Conservation (phyloP, 2,113 vertebrate genomes). For the Nibea coibor region DNA sequence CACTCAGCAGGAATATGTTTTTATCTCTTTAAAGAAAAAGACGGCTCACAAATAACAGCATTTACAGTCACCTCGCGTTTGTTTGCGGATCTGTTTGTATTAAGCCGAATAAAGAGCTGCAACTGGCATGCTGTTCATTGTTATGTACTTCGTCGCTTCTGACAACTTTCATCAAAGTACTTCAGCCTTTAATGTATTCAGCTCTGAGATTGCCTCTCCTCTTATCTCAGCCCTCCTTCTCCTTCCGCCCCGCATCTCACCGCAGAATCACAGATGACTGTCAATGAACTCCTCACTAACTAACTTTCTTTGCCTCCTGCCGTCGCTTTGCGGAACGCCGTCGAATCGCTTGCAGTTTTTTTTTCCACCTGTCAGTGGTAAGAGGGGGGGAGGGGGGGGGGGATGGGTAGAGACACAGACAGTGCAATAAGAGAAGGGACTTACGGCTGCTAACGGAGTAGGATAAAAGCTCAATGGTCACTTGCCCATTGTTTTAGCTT, state of each 20-base stretch:
- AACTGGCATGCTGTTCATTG: slow-evolving; percentile 43
- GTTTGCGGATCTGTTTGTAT: slow-evolving; percentile 38
- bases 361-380: slow-evolving; percentile 14
- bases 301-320: slow-evolving; percentile 57
- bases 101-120: slow-evolving; percentile 50
- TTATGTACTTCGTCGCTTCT: slow-evolving; percentile 62
- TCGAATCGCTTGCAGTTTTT: slow-evolving; percentile 26
- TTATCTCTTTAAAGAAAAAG: slow-evolving; percentile 13
- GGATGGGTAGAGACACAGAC: slow-evolving; percentile 42
- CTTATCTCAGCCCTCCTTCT: slow-evolving; percentile 54
- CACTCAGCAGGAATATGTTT: slow-evolving; percentile 23
- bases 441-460: slow-evolving; percentile 53
- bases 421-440: slow-evolving; percentile 57
- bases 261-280: slow-evolving; percentile 65
- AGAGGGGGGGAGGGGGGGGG: slow-evolving; percentile 2
- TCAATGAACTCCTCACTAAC: slow-evolving; percentile 50
- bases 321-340: slow-evolving; percentile 19
- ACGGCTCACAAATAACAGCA: slow-evolving; percentile 12
- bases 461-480: slow-evolving; percentile 51
- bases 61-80: slow-evolving; percentile 43
- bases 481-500: slow-evolving; percentile 11
- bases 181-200: slow-evolving; percentile 64
- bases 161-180: slow-evolving; percentile 68
- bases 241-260: slow-evolving; percentile 48
- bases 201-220: slow-evolving; percentile 61